These are phyloP conservation scores for Panurus biarmicus DNA, from an alignment of 2,113 vertebrate species.

Conservation along the genomic window DNA sequence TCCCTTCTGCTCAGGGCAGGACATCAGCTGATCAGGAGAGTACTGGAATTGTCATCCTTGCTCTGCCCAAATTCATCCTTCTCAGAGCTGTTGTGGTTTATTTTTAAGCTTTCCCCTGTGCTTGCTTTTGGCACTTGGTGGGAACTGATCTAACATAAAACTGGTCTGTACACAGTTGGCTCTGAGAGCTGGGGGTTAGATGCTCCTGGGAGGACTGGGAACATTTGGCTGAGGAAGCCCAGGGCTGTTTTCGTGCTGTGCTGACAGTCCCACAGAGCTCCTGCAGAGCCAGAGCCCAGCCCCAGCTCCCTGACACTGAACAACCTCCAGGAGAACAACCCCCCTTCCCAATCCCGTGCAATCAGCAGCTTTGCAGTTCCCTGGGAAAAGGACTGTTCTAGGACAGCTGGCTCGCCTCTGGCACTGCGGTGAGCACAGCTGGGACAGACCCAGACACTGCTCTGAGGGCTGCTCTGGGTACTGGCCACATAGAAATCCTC, in stretches of 20 bases:
- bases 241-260: neutral
- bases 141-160: neutral
- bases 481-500: accelerated
- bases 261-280: neutral
- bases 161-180: too few relatives aligned
- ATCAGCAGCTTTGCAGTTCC: neutral
- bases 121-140: neutral
- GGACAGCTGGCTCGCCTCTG: neutral
- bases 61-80: neutral
- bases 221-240: neutral
- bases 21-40: neutral
- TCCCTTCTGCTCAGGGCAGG: neutral
- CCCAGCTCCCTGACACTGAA: neutral
- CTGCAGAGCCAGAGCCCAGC: accelerated
- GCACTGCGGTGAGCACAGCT: neutral
- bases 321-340: neutral
- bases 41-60: neutral
- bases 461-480: accelerated
- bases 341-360: neutral
- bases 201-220: neutral
- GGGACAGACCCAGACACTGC: neutral
- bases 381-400: neutral
- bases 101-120: neutral
- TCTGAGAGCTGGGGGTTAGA: neutral
- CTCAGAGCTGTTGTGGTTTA: neutral